A percentile compares a stretch with the other conserved stretches of the same genome.
Conservation (phyloP, 2,797 vertebrate species). For the Sebastes alutus region DNA sequence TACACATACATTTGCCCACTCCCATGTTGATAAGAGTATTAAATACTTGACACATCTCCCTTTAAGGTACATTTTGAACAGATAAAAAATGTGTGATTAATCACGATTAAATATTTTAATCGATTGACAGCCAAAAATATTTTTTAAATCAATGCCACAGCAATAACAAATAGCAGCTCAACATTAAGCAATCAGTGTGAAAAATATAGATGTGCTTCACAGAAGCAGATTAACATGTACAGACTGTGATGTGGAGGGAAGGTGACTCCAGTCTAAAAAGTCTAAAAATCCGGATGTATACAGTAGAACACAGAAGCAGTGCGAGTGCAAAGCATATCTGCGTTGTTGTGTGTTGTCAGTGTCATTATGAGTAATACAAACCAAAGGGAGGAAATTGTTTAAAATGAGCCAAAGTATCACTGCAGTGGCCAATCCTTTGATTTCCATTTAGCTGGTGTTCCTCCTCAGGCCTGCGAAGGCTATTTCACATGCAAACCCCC, state of each 20-base stretch:
- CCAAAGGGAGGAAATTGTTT: slow-evolving; percentile 20
- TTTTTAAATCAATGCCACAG: not conserved
- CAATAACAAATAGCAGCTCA: not conserved
- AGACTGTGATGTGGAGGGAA: not conserved
- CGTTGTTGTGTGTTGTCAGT: not conserved
- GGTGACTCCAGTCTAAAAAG: not conserved
- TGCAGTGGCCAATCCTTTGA: slow-evolving; percentile 52
- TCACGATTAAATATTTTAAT: too few species aligned
- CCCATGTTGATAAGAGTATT: too few species aligned
- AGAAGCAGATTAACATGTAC: not conserved
- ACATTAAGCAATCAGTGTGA: not conserved
- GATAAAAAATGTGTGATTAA: too few species aligned
- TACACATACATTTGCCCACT: too few species aligned
- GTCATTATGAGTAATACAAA: slow-evolving; percentile 16
- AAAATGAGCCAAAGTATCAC: slow-evolving; percentile 53
- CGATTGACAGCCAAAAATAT: too few species aligned
- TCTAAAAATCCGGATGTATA: not conserved
- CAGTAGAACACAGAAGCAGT: not conserved
- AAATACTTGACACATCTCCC: too few species aligned
- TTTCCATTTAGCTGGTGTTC: slow-evolving; percentile 62
- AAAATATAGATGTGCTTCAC: not conserved
- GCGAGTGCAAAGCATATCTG: not conserved
- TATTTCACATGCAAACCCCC: slow-evolving; percentile 66
- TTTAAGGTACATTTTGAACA: too few species aligned
- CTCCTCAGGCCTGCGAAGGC: slow-evolving; percentile 53